Conservation (phyloP, 2,888 invertebrate genomes). For the Acanthosepion esculentum region DNA sequence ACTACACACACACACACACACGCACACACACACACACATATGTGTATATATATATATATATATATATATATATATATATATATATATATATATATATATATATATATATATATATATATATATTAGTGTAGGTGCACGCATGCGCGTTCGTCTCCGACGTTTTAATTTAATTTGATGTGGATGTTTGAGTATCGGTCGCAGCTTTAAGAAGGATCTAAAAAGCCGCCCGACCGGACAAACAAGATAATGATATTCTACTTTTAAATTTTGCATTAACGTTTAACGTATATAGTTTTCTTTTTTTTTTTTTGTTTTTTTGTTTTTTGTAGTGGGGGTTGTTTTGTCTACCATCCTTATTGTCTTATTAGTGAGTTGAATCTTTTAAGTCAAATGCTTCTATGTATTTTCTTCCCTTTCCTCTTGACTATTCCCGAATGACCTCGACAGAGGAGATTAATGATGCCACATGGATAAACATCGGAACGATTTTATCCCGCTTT, state of each 20-base stretch:
- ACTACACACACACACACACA: too few species aligned
- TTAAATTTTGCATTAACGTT: background rate
- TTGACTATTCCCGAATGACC: background rate
- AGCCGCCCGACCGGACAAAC: background rate
- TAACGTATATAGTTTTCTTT: too few species aligned
- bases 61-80: too few species aligned
- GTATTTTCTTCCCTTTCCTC: background rate
- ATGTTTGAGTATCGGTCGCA: background rate
- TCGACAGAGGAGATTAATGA: background rate
- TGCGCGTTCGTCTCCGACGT: background rate
- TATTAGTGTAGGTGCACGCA: background rate
- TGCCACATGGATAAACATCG: background rate
- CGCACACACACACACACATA: too few species aligned
- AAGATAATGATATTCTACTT: background rate
- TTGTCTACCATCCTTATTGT: background rate
- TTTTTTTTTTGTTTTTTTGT: too few species aligned
- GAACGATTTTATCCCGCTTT: background rate
- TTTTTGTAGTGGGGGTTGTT: too few species aligned
- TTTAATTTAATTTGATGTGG: background rate
- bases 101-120: too few species aligned
- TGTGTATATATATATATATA: too few species aligned
- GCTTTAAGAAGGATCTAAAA: background rate
- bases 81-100: too few species aligned
- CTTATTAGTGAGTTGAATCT: background rate
- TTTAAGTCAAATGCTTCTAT: background rate